Evolutionary conservation across 1,140 invertebrate species (phyloP), one percentile per base, ranked within the genome.

Genomic region (Semibalanus balanoides): DNA sequence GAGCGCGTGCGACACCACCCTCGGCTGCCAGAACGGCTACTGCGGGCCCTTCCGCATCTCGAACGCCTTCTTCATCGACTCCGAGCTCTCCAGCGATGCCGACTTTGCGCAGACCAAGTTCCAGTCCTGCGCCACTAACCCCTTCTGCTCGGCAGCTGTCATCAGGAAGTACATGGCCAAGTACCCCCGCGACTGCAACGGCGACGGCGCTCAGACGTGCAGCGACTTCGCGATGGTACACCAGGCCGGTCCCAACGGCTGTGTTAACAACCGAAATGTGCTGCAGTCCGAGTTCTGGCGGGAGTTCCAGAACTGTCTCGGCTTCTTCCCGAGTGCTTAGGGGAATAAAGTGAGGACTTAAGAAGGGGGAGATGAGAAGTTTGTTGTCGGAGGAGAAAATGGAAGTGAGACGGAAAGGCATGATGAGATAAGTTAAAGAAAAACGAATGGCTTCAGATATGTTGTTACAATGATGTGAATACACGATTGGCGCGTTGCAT

Each of bases 1-100:
- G 1, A 74, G 30, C 7, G 74, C 35, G 75, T 76, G 74, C 77
- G 73, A 75, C 31, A 75, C 30, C 27, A 72, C 31, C 30, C 75
- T 75, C 17, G 75, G 74, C 3, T 75, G 75, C 30, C 35, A 43
- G 43, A 73, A 69, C 77, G 75, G 77, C 28, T 87, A 90, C 35
- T 75, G 75, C 70, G 74, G 75, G 27, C 74, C 77, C 29, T 76
- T 76, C 73, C 74, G 31, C 27, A 74, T 76, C 29, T 70, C 43
- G 31, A 31, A 51, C 28, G 35, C 43, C 19, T 30, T 76, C 51
- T 74, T 70, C 70, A 28, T 72, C 29, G 70, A 72, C 70, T 29
- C 28, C 3, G 70, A 72, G 29, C 70, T 72, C 25, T 14, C 5
- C 25, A 28, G 9, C 3, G 70, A 72, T 17, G 3, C 70, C 25